Evolutionary conservation across 2,113 vertebrate species (phyloP).

Genomic region (Elephas maximus): DNA sequence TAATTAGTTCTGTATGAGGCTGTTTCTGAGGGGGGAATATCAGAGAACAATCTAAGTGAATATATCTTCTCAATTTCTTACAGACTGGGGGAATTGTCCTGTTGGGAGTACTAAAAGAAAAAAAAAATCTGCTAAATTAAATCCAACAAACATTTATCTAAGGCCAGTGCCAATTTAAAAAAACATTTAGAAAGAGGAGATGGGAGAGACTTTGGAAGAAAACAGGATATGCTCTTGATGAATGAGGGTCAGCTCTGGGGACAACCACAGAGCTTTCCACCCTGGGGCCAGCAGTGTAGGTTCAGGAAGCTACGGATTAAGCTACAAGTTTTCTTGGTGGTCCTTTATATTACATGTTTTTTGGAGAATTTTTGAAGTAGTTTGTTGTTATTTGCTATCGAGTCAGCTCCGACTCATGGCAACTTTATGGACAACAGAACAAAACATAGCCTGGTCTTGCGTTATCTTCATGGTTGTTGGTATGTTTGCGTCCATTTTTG

Average conservation of each 20-base stretch:
- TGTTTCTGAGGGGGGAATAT: not conserved
- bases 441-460: not conserved
- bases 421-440: not conserved
- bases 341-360: not conserved
- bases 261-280: not conserved
- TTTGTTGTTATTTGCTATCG: not conserved
- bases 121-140: slow-evolving; percentile 75
- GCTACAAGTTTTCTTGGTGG: not conserved
- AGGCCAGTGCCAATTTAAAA: slow-evolving; percentile 76
- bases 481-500: not conserved
- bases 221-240: not conserved
- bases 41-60: slow-evolving; percentile 46
- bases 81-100: slow-evolving; percentile 65
- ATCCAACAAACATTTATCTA: slow-evolving; percentile 78
- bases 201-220: not conserved
- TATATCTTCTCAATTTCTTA: slow-evolving; percentile 52
- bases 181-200: slow-evolving; percentile 66
- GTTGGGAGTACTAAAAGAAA: slow-evolving; percentile 71
- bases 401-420: not conserved
- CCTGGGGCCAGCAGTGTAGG: not conserved
- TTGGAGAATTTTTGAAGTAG: not conserved
- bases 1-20: slow-evolving; percentile 53
- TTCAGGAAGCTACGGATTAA: not conserved
- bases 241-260: not conserved
- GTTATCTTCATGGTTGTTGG: not conserved